Evolutionary conservation across 2,888 invertebrate genomes (phyloP), one percentile per base, ranked within the genome.

Genomic region (Calameuta pallipes): DNA sequence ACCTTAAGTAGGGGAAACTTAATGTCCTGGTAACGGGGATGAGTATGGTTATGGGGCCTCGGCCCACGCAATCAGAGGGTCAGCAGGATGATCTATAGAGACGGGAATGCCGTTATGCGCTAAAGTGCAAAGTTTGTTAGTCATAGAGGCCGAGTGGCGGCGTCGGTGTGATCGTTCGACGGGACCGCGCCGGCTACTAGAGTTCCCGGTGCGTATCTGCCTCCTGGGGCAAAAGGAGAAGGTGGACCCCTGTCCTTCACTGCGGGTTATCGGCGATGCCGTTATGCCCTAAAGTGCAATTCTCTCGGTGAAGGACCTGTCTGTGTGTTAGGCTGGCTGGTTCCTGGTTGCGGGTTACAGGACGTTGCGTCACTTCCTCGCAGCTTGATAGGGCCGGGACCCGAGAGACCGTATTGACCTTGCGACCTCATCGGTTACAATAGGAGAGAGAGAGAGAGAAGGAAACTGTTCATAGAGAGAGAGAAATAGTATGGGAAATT

Each of bases 101-200:
- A 87, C 70, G 83, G 81, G 85, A 85, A 88, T 87, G 84, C 86
- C 91, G 91, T 91, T 91, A 91, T 89, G 85, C 89, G 90, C 87
- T 89, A 91, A 91, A 90, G 90, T 91, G 90, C 90, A 91, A 91
- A 91, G 90, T 91, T 90, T 90, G 90, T 90, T 91, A 90, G 90
- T 91, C 91, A 90, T 89, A 88, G 88, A 85, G 85, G 85, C 84
- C 81, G 79, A 70, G 31, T 70, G 30, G 31, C 33, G 31, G 70
- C 70, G 81, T 81, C 84, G 83, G 83, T 83, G 84, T 82, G 76
- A 79, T 41, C 41, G 41, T 23, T 41, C 41, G 41, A 41, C 15
- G 15, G 41, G 15, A 23, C 41, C 6, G 15, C 15, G 41, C 41
- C 41, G 41, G 41, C 41, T 41, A 41, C 41, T 41, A 41, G 56